phyloP scores from a whole-genome alignment of 2,888 invertebrate species.

The Argynnis bischoffii region DNA sequence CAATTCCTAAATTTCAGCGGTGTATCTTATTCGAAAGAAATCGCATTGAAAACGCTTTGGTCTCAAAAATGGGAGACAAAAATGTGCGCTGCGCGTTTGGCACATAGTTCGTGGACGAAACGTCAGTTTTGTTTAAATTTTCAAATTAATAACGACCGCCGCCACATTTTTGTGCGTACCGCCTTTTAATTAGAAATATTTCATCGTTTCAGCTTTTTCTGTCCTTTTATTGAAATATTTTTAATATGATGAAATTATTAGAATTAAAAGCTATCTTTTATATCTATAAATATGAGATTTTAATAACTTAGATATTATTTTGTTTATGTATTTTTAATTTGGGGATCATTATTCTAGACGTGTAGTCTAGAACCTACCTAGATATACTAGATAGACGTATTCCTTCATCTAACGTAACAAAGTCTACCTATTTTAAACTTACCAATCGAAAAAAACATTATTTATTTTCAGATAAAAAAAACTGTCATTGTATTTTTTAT shows the following conservation, averaged over 20 bases:
- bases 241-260: conserved; percentile 28
- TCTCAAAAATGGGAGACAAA: conserved; percentile 61
- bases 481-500: conserved; percentile 37
- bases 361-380: too few species aligned
- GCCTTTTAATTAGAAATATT: conserved; percentile 78
- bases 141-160: conserved; percentile 73
- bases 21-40: conserved; percentile 21
- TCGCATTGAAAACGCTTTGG: conserved; percentile 27
- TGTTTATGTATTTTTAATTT: too few species aligned
- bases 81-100: conserved; percentile 64
- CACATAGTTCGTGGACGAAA: conserved; percentile 73
- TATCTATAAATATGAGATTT: background rate
- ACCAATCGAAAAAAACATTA: background rate
- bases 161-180: conserved; percentile 59
- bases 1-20: conserved; percentile 15
- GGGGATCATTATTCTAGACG: too few species aligned
- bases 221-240: conserved; percentile 37
- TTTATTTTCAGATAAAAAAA: conserved; percentile 8
- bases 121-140: conserved; percentile 79
- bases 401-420: background rate
- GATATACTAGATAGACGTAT: too few species aligned
- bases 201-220: conserved; percentile 64
- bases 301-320: too few species aligned
- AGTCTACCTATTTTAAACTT: background rate
- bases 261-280: conserved; percentile 2